Conservation (phyloP, 2,113 vertebrate species). For the Myodes glareolus region DNA sequence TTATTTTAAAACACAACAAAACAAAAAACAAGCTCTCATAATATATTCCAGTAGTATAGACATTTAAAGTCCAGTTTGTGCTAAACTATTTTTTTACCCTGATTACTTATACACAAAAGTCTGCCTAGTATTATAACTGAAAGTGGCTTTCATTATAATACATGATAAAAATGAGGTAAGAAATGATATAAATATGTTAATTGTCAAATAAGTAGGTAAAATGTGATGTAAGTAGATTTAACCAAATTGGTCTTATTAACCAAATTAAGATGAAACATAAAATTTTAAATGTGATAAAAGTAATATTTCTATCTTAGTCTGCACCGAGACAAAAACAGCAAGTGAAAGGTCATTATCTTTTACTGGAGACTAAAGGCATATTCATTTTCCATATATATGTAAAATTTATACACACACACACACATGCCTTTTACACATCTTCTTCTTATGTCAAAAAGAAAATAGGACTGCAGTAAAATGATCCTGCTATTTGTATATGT, state of each 20-base stretch:
- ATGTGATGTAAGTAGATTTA: not conserved
- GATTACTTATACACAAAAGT: not conserved
- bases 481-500: not conserved
- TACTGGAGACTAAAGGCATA: not conserved
- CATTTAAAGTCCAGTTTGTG: not conserved
- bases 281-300: slow-evolving; percentile 25
- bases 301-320: not conserved
- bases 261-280: not conserved
- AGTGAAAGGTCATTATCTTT: slow-evolving; percentile 7
- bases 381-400: not conserved
- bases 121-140: not conserved
- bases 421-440: not conserved
- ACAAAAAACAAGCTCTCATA: not conserved
- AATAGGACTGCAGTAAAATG: not conserved
- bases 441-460: slow-evolving; percentile 14
- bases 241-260: not conserved
- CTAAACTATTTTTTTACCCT: slow-evolving; percentile 2
- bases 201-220: slow-evolving; percentile 39
- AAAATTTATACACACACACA: not conserved
- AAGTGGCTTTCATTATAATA: slow-evolving; percentile 25
- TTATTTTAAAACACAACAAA: slow-evolving; percentile 29
- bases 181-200: slow-evolving; percentile 5
- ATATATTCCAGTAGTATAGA: not conserved
- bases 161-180: not conserved
- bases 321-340: slow-evolving; percentile 8